Base-by-base conservation (phyloP, 2,113 vertebrate species). In the Phalacrocorax aristotelis region DNA sequence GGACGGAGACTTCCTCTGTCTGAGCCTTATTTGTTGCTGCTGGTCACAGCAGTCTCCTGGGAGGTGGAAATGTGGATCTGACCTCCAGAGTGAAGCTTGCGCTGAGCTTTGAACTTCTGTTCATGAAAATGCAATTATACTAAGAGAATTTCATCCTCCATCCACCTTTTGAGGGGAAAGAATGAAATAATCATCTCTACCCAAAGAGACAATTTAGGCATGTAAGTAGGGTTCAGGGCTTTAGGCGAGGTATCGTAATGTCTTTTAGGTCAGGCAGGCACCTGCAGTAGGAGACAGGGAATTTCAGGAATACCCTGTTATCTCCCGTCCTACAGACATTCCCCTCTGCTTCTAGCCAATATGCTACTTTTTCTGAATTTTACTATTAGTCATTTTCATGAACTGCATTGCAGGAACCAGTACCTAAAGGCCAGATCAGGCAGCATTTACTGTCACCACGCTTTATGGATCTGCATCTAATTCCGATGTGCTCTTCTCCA, bases 211-310 rank as follows among this genome's bases (percentile, higher is more conserved):
- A 72, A 40, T 76, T 76, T 30, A 55, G 34, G 22, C 27, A 32
- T 15, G 14, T 62, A 26, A 74, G 22, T 46, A 65, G 9, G 18
- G 8, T 51, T 52, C 23, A 87, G 71, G 29, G 18, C 23, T 85
- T 87, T 76, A 1, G 1, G 26, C 0, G 0, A 32, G 25, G 3
- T 30, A 14, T 19, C 0, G 0, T n/a, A n/a, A 34, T 54, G 32
- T 70, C 17, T 77, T 85, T 85, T 55, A 51, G 7, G 34, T 71
- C 44, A 92, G 44, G 22, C 36, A 82, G 38, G 9, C 32, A 40
- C 10, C 34, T 89, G 42, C 21, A 75, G n/a, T 15, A 44, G 10
- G 30, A 69, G 40, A 36, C 9, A 46, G 10, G 11, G 4, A 46
- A 86, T 84, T 94, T 30, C 15, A 62, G 83, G 78, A 68, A 60